A percentile compares a stretch with the other conserved stretches of the same genome.
phyloP scores from a whole-genome alignment of 2,797 vertebrate genomes.

The Siniperca undulata region DNA sequence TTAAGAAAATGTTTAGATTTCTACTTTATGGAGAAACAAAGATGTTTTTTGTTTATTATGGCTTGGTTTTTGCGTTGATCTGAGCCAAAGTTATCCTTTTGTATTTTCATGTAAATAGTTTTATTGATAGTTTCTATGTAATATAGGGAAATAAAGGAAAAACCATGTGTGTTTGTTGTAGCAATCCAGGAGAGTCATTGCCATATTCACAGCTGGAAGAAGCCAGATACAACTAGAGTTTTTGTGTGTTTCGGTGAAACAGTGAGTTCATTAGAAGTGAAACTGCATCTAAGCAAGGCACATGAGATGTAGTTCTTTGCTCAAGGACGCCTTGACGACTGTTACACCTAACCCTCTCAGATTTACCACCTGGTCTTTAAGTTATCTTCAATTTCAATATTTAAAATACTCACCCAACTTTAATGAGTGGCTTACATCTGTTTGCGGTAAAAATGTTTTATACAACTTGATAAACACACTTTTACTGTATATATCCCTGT shows the following conservation, averaged over 20 bases:
- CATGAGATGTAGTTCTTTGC: background rate
- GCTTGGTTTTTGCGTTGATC: slow-evolving; percentile 2
- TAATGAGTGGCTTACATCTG: background rate
- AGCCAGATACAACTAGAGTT: background rate
- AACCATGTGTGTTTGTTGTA: slow-evolving; percentile 10
- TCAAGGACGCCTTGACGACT: background rate
- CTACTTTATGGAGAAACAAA: background rate
- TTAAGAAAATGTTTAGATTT: slow-evolving; percentile 14
- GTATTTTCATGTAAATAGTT: slow-evolving; percentile 51
- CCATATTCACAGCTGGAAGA: slow-evolving; percentile 4
- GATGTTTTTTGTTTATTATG: slow-evolving; percentile 6
- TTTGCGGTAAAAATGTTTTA: background rate
- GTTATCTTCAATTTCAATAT: background rate
- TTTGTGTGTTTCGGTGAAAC: background rate
- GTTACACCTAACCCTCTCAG: background rate
- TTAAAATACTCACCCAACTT: background rate
- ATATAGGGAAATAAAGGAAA: slow-evolving; percentile 10
- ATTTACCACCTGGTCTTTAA: background rate
- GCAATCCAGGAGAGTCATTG: background rate
- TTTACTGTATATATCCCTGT: background rate
- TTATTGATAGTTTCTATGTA: slow-evolving; percentile 29
- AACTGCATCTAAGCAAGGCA: background rate
- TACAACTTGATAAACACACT: background rate
- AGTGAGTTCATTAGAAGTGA: background rate
- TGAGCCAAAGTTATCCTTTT: background rate